phyloP scores from a whole-genome alignment of 1,140 invertebrate species.

The Dryas iulia region DNA sequence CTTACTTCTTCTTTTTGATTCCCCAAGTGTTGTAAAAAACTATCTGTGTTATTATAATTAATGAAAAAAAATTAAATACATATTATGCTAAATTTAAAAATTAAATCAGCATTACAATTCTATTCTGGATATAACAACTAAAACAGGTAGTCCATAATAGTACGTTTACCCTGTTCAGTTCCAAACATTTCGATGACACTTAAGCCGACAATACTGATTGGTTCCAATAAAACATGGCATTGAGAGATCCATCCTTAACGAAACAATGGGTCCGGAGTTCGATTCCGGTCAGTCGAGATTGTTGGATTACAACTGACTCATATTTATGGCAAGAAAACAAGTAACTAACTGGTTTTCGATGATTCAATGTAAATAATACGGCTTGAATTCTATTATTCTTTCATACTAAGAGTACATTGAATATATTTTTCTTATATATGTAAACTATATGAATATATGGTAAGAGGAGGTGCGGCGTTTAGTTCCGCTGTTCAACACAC shows the following conservation, averaged over 20 bases:
- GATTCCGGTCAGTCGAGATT: conserved; percentile 48
- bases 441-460: no score
- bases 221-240: conserved; percentile 68
- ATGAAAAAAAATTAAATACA: no score
- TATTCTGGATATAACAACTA: neutral
- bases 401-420: no score
- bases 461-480: no score
- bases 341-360: neutral
- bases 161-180: conserved; percentile 45
- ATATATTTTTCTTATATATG: no score
- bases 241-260: conserved; percentile 66
- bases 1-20: no score
- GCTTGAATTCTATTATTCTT: neutral
- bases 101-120: no score
- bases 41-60: no score
- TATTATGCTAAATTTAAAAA: no score
- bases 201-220: conserved; percentile 76
- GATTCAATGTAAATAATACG: neutral
- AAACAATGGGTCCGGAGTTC: conserved; percentile 62
- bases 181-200: conserved; percentile 54
- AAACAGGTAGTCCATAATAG: neutral
- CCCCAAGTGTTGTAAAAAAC: no score
- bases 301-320: conserved; percentile 38
- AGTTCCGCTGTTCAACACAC: no score
- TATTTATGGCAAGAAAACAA: conserved; percentile 22